Conservation (phyloP, 2,888 invertebrate genomes). For the Lumbricus terrestris region DNA sequence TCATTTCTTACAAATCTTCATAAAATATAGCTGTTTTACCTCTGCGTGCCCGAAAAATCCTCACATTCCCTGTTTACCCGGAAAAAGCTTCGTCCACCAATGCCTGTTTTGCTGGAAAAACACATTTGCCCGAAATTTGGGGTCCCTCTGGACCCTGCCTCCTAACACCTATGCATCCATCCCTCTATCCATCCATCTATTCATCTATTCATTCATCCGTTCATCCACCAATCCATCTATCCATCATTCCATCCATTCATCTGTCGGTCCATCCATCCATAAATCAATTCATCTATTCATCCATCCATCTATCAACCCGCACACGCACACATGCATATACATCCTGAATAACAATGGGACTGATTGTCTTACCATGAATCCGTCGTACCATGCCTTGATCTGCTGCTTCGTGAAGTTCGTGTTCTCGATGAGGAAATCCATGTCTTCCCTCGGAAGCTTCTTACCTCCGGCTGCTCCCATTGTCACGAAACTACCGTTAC, state of each 20-base stretch:
- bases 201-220: no score
- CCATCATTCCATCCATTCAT: background rate
- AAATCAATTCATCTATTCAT: background rate
- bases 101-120: no score
- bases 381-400: conserved; percentile 99
- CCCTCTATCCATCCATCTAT: no score
- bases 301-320: background rate
- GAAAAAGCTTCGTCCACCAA: no score
- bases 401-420: conserved; percentile 97
- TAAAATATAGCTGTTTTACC: no score
- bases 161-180: no score
- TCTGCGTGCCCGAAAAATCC: no score
- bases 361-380: conserved; percentile 82
- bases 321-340: background rate
- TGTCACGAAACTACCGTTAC: background rate
- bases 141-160: no score
- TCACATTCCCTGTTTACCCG: no score
- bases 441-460: conserved; percentile 87
- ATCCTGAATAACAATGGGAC: no score
- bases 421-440: conserved; percentile 96
- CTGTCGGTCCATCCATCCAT: background rate
- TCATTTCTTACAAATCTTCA: no score
- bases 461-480: conserved; percentile 54
- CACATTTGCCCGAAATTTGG: no score
- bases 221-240: background rate